Evolutionary conservation across 2,113 vertebrate genomes (phyloP).

Genomic region (Rostratula benghalensis): DNA sequence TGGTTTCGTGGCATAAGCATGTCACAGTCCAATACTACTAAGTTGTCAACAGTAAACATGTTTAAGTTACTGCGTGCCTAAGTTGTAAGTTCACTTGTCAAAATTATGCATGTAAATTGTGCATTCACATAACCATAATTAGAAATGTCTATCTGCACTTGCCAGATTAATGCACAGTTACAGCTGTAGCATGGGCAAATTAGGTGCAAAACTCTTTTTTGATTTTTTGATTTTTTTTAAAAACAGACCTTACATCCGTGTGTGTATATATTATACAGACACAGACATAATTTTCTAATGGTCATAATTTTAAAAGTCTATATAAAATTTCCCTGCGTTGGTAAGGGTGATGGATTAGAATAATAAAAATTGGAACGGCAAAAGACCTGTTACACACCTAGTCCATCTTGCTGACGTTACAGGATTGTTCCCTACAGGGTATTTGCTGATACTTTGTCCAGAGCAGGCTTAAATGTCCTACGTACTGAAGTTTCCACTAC

Average conservation of each 20-base stretch:
- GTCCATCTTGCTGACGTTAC: constrained; percentile 5
- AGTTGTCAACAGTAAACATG: background rate
- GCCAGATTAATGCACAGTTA: background rate
- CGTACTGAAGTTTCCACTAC: background rate
- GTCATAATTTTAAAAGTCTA: constrained; percentile 38
- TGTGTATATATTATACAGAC: background rate
- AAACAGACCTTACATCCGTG: background rate
- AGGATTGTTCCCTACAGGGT: constrained; percentile 9
- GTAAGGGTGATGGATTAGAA: constrained; percentile 37
- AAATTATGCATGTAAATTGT: background rate
- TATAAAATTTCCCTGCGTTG: background rate
- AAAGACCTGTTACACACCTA: constrained; percentile 30
- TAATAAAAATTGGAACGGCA: constrained; percentile 45
- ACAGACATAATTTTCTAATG: constrained; percentile 27
- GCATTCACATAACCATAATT: background rate
- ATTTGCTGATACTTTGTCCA: background rate
- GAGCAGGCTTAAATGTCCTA: constrained; percentile 27
- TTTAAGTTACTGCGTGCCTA: background rate
- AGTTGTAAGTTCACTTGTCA: background rate
- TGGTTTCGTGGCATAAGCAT: background rate
- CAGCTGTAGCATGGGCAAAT: background rate
- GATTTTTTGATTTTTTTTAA: background rate
- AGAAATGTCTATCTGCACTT: background rate
- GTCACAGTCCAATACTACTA: background rate
- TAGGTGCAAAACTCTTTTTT: background rate